Evolutionary conservation across 2,113 vertebrate genomes (phyloP).

Genomic region (Oostethus manadensis): DNA sequence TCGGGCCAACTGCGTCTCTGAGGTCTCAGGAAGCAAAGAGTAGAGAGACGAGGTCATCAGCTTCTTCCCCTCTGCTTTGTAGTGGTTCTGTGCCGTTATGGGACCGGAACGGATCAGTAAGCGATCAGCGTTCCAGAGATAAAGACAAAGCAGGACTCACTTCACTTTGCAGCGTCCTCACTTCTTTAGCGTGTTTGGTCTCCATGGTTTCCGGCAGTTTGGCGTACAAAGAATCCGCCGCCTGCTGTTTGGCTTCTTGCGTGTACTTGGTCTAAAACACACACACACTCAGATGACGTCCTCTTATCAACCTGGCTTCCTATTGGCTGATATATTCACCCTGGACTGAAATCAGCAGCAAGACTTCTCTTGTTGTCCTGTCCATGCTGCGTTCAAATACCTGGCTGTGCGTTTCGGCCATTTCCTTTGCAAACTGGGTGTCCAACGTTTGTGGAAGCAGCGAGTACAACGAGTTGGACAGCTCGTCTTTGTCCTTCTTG

Average conservation of each 20-base stretch:
- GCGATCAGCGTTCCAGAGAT: neutral
- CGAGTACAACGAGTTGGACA: constrained; percentile 31
- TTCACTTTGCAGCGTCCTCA: constrained; percentile 79
- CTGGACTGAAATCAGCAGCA: constrained; percentile 14
- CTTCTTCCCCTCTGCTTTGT: constrained; percentile 75
- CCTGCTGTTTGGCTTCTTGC: constrained; percentile 72
- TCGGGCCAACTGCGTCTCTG: constrained; percentile 79
- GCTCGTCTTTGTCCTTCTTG: constrained; percentile 46
- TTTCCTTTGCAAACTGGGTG: constrained; percentile 49
- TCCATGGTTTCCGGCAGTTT: constrained; percentile 85
- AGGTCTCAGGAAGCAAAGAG: constrained; percentile 79
- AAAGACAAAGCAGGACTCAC: constrained; percentile 54
- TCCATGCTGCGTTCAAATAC: constrained; percentile 19
- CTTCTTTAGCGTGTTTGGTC: constrained; percentile 78
- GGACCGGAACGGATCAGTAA: neutral
- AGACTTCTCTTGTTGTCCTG: constrained; percentile 1
- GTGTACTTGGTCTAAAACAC: constrained; percentile 82
- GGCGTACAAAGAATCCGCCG: constrained; percentile 76
- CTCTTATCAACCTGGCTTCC: constrained; percentile 8
- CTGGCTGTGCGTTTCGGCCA: constrained; percentile 44
- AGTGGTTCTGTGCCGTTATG: constrained; percentile 51
- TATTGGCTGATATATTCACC: constrained; percentile 5
- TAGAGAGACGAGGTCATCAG: constrained; percentile 75
- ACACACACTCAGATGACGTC: constrained; percentile 4
- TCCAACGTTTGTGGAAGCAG: constrained; percentile 52